These are phyloP conservation scores for Cryptocephalus primarius DNA, from an alignment of 2,888 invertebrate genomes.

Conservation along the genomic window DNA sequence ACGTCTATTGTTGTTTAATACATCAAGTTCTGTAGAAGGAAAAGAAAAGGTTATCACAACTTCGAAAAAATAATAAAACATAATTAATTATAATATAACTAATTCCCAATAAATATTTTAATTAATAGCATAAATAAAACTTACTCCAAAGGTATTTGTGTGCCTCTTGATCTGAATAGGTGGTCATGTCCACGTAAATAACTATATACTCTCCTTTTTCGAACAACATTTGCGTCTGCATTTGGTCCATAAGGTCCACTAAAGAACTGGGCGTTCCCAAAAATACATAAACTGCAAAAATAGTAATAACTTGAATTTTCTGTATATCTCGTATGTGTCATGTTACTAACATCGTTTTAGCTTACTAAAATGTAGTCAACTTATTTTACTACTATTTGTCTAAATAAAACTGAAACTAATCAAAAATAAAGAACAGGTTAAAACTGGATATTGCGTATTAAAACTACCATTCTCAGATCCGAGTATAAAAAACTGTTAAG, in stretches of 20 bases:
- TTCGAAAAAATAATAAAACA: not conserved
- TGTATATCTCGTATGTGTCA: too few species aligned
- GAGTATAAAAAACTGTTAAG: too few species aligned
- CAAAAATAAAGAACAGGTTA: too few species aligned
- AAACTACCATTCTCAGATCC: too few species aligned
- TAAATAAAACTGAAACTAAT: too few species aligned
- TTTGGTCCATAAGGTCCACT: constrained; percentile 82
- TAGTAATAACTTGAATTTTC: too few species aligned
- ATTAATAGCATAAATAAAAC: constrained; percentile 20
- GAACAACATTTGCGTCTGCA: constrained; percentile 81
- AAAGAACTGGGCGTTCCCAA: constrained; percentile 77
- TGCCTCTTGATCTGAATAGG: constrained; percentile 65
- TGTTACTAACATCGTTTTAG: too few species aligned
- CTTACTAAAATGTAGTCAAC: too few species aligned
- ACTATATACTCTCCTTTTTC: constrained; percentile 91
- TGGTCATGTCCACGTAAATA: constrained; percentile 87
- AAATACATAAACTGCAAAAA: constrained; percentile 81
- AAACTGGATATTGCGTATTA: too few species aligned
- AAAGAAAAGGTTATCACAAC: constrained; percentile 1
- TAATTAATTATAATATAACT: not conserved
- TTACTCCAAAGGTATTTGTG: constrained; percentile 68
- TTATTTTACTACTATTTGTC: too few species aligned
- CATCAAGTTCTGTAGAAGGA: constrained; percentile 40
- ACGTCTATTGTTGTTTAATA: constrained; percentile 36
- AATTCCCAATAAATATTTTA: not conserved